Percentiles rank a stretch among this genome's conserved stretches.
phyloP scores from a whole-genome alignment of 2,888 invertebrate genomes.

The Drosophila tripunctata region DNA sequence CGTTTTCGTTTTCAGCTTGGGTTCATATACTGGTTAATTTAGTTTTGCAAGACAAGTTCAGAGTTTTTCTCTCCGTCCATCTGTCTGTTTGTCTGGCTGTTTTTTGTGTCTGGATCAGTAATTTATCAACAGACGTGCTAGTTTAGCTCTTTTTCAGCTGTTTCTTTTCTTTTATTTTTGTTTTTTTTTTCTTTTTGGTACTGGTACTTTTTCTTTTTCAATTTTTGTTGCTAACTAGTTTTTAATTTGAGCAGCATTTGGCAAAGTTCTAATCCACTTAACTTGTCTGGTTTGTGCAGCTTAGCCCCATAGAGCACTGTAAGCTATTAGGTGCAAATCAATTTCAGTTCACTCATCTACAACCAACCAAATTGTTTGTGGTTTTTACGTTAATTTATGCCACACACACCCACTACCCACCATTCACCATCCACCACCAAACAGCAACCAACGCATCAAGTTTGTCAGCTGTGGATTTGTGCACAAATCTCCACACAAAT shows the following conservation, averaged over 20 bases:
- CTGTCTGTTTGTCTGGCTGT: slow-evolving; percentile 1
- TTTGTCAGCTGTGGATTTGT: slow-evolving; percentile 53
- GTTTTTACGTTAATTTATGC: slow-evolving; percentile 51
- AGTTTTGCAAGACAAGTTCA: slow-evolving; percentile 44
- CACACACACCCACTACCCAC: not conserved
- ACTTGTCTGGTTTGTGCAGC: slow-evolving; percentile 31
- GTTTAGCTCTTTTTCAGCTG: slow-evolving; percentile 30
- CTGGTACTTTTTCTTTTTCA: slow-evolving; percentile 1
- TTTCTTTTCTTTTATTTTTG: not conserved
- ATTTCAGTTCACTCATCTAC: slow-evolving; percentile 39
- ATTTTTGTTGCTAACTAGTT: slow-evolving; percentile 46
- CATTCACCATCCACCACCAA: not conserved
- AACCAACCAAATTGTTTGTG: slow-evolving; percentile 22
- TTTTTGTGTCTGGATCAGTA: slow-evolving; percentile 27
- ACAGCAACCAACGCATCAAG: slow-evolving; percentile 20
- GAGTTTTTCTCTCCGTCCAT: slow-evolving; percentile 23
- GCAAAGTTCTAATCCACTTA: slow-evolving; percentile 56
- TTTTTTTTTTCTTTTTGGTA: not conserved
- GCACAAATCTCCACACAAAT: slow-evolving; percentile 53
- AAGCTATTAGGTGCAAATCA: slow-evolving; percentile 53
- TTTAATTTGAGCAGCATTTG: slow-evolving; percentile 58
- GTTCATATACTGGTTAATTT: slow-evolving; percentile 65
- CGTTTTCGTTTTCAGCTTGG: slow-evolving; percentile 17
- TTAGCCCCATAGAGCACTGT: slow-evolving; percentile 24
- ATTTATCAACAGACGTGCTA: slow-evolving; percentile 54